Percentiles rank a stretch among this genome's conserved stretches.
phyloP scores from a whole-genome alignment of 1,140 invertebrate species.

The Holotrichia oblita region DNA sequence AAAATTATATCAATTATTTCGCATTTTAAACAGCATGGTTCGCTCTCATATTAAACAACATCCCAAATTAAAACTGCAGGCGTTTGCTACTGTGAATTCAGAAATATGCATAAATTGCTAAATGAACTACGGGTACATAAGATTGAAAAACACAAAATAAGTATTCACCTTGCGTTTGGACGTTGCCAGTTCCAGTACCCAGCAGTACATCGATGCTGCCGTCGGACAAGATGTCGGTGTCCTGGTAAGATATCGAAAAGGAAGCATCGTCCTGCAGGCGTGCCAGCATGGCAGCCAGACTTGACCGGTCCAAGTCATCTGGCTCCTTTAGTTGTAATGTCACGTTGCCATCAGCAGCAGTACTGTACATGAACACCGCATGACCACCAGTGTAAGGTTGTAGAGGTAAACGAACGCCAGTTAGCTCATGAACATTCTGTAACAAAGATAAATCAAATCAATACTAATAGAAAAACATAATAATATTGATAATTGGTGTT shows the following conservation, averaged over 20 bases:
- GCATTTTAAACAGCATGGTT: no score
- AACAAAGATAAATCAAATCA: slow-evolving; percentile 45
- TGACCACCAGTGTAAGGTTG: slow-evolving; percentile 62
- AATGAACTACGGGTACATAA: no score
- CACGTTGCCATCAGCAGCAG: slow-evolving; percentile 61
- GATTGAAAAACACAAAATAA: no score
- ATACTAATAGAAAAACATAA: neutral
- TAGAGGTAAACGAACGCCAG: slow-evolving; percentile 62
- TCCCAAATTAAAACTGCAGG: no score
- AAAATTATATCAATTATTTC: no score
- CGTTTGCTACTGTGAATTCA: no score
- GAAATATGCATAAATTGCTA: no score
- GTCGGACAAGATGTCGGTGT: slow-evolving; percentile 60
- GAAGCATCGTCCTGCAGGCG: slow-evolving; percentile 62
- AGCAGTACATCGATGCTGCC: slow-evolving; percentile 62
- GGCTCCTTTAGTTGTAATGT: slow-evolving; percentile 62
- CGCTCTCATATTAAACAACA: no score
- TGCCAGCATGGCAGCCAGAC: slow-evolving; percentile 61
- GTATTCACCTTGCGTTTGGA: slow-evolving; percentile 42
- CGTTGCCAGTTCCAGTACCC: slow-evolving; percentile 56
- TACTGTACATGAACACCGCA: slow-evolving; percentile 65
- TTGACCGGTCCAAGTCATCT: slow-evolving; percentile 61
- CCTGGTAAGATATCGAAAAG: slow-evolving; percentile 62
- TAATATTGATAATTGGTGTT: no score
- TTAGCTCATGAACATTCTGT: slow-evolving; percentile 62